Base-by-base conservation (phyloP, 2,888 invertebrate genomes). In the Strigamia maritima region DNA sequence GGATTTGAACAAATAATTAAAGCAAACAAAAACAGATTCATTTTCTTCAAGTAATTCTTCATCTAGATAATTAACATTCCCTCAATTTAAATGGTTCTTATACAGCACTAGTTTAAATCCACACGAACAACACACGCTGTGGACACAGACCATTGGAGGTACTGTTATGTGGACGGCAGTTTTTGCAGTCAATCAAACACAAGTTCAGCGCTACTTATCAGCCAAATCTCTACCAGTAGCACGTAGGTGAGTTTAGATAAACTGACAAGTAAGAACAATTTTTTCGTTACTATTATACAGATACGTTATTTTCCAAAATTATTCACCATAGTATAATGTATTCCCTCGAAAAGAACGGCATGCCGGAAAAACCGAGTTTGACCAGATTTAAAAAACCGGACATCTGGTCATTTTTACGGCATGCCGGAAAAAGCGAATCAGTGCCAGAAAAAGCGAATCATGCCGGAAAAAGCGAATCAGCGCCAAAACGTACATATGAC, bases 121-220 rank as follows among this genome's bases (percentile, higher is more conserved):
- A 0, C 93, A 94, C 0, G 90, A 92, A 0, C 90, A 96, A 0
- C 95, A 96, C 85, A 94, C 94, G 26, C 92, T 96, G 81, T 97
- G 95, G 94, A 89, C 91, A 3, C 90, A 93, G 2, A 84, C 93
- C 14, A 87, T 95, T 81, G 97, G 96, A 35, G 95, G 95, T 6
- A 93, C 93, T 24, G 91, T 96, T 84, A 95, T 94, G 84, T 97
- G 96, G 95, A 90, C 93, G 80, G 93, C 94, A 76, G 92, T 96
- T 90, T 95, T 94, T 86, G 94, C 94, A 85, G 93, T 95, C 75
- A 97, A 96, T 87, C 97, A 97, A 86, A 94, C 95, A 0, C 94
- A 96, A 49, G 92, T 97, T 54, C 97, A 97, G 86, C 93, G 97
- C 85, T 95, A 95, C 84, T 89, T 97, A 81, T 93, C 94, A 0